Base-by-base conservation (phyloP, 2,113 vertebrate species). In the Lepidiolamprologus cunningtoni region DNA sequence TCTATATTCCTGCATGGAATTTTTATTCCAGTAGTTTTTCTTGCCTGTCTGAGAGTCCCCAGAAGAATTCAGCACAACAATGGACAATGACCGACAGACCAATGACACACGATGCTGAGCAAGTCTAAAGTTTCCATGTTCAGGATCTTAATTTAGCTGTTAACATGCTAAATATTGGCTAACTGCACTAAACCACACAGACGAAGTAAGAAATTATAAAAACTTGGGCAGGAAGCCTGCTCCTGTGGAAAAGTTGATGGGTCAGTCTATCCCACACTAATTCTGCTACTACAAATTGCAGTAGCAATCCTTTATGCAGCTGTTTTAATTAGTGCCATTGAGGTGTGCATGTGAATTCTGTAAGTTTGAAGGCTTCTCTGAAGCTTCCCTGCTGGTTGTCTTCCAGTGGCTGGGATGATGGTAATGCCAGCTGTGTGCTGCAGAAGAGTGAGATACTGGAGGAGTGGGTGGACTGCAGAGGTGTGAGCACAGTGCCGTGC, bases 371-470 rank as follows among this genome's bases (percentile, higher is more conserved):
- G 14, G 11, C 16, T 5, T 11, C 10, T 26, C 8, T 66, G 8
- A 79, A 63, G 40, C 14, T 71, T 11, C 37, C 23, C 33, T 61
- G 71, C 3, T 58, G 63, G 57, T 84, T 89, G 84, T 87, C 80
- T 95, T 89, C 33, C 83, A 98, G 97, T 87, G 79, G 91, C 42
- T 96, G 95, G 97, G 93, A 91, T 80, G 93, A 96, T 91, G 88
- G 94, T 85, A 89, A 78, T 12, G 42, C 84, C 1, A 95, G 95
- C 91, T 97, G 97, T 84, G 95, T 96, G 2, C 55, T 96, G 53
- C 68, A 95, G 79, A 84, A 93, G 53, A 93, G 91, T 1, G 85
- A 94, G 3, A 87, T 97, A 82, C 89, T 85, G 66, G 94, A 95
- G 1, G 95, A 97, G 71, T 94, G 95, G 96, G 93, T 96, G 90